These are phyloP conservation scores for Lordiphosa fenestrarum DNA, from an alignment of 2,888 invertebrate genomes.

Conservation along the genomic window DNA sequence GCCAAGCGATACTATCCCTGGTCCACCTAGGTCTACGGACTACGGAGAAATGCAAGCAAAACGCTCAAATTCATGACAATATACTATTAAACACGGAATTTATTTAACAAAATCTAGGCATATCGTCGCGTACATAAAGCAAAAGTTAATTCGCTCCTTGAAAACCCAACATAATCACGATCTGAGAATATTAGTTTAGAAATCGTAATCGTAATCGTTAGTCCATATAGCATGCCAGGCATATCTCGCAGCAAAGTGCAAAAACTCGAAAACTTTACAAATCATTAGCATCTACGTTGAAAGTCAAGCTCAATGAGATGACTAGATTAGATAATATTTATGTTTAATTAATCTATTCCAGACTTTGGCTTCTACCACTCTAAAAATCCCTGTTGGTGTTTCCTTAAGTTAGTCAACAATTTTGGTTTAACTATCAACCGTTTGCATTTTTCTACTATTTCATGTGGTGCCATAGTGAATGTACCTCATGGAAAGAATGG, in stretches of 20 bases:
- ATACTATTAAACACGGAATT: conserved; percentile 62
- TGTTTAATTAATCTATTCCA: conserved; percentile 3
- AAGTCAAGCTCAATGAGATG: conserved; percentile 4
- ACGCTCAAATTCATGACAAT: conserved; percentile 66
- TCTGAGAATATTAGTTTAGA: conserved; percentile 37
- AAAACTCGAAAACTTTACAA: conserved; percentile 9
- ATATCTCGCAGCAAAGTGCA: conserved; percentile 35
- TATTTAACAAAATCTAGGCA: conserved; percentile 67
- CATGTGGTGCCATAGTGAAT: too few relatives aligned
- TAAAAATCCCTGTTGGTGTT: too few relatives aligned
- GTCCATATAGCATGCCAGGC: conserved; percentile 39
- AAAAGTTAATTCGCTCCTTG: conserved; percentile 43
- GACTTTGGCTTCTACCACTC: neutral
- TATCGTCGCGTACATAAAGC: conserved; percentile 68
- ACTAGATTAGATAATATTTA: conserved; percentile 5
- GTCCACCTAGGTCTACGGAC: conserved; percentile 24
- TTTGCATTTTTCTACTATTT: too few relatives aligned
- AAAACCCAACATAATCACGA: conserved; percentile 41
- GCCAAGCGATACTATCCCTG: conserved; percentile 57
- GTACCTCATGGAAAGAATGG: too few relatives aligned
- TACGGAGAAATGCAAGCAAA: conserved; percentile 12
- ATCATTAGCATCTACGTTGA: conserved; percentile 3
- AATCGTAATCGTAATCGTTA: conserved; percentile 22
- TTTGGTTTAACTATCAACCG: too few relatives aligned
- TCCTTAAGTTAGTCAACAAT: too few relatives aligned